Evolutionary conservation across 2,113 vertebrate genomes (phyloP).

Genomic region (Elgaria multicarinata): DNA sequence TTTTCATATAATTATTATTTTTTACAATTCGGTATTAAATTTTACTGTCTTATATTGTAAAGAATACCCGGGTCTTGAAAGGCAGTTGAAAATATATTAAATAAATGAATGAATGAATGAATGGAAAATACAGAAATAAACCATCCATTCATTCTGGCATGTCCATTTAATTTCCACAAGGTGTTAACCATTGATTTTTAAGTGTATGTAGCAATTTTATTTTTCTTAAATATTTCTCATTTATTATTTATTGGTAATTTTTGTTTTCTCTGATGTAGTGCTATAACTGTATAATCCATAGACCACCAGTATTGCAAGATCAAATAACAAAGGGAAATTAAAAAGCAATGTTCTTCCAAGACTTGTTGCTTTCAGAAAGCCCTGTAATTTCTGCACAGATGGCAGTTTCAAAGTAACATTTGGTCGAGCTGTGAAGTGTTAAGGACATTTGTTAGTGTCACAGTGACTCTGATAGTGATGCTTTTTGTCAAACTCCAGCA

Average conservation of each 20-base stretch:
- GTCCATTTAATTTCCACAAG: neutral
- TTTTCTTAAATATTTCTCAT: neutral
- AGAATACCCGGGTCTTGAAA: too few relatives aligned
- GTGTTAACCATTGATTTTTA: neutral
- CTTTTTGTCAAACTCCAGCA: neutral
- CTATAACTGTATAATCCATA: neutral
- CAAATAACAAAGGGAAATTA: neutral
- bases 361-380: conserved; percentile 5
- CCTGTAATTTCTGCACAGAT: conserved; percentile 19
- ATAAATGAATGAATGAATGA: neutral
- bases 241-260: neutral
- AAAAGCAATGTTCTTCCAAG: neutral
- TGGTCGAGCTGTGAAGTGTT: conserved; percentile 12
- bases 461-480: conserved; percentile 9
- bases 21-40: too few relatives aligned
- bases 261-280: neutral
- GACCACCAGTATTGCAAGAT: neutral
- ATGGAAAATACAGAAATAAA: neutral
- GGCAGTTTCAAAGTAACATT: conserved; percentile 23
- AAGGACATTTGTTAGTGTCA: conserved; percentile 16
- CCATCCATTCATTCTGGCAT: neutral
- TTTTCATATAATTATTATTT: too few relatives aligned
- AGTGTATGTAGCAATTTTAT: neutral
- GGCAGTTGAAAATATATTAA: too few relatives aligned
- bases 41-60: too few relatives aligned